Conservation (phyloP, 2,797 vertebrate species). For the Argentina silus region DNA sequence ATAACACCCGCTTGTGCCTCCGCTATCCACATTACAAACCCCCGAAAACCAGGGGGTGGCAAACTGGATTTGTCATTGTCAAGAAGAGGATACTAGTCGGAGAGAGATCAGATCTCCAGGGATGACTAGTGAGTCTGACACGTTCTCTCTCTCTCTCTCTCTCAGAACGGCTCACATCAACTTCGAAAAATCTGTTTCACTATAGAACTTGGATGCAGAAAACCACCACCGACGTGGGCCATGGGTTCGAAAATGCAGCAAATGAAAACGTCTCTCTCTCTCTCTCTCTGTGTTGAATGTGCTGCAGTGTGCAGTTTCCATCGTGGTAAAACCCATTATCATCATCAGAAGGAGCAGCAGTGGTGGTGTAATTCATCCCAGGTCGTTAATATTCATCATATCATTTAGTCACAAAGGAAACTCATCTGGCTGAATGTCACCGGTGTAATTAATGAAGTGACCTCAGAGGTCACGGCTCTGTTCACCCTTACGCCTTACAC, state of each 20-base stretch:
- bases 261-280: conserved; percentile 63
- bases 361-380: conserved; percentile 79
- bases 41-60: no score
- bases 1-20: conserved; percentile 22
- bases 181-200: background rate
- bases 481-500: conserved; percentile 79
- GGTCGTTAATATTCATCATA: conserved; percentile 87
- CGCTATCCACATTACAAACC: background rate
- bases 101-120: background rate
- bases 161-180: background rate
- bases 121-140: background rate
- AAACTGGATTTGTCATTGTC: no score
- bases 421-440: conserved; percentile 88
- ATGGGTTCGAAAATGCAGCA: conserved; percentile 53
- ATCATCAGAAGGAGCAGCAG: conserved; percentile 71
- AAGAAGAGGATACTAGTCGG: background rate
- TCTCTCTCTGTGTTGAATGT: conserved; percentile 56
- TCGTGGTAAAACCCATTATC: conserved; percentile 80
- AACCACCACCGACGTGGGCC: background rate
- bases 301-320: conserved; percentile 74
- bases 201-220: no score
- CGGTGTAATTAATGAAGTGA: conserved; percentile 87
- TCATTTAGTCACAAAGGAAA: conserved; percentile 87
- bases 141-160: no score
- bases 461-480: conserved; percentile 78